Conservation (phyloP, 2,888 invertebrate genomes). For the Theretra japonica region DNA sequence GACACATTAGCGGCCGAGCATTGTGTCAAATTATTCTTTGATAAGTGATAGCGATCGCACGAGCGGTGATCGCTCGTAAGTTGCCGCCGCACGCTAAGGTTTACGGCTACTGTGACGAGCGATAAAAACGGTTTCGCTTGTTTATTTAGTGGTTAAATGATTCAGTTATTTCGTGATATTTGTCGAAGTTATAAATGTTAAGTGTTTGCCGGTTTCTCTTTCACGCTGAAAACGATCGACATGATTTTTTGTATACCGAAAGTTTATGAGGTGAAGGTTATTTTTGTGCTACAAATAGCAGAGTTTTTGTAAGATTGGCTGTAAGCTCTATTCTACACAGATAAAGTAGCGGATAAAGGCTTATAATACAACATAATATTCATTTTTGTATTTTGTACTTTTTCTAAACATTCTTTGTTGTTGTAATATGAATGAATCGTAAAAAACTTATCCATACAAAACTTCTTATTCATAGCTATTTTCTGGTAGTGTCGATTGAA, state of each 20-base stretch:
- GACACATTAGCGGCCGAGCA: constrained; percentile 7
- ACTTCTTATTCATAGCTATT: too few species aligned
- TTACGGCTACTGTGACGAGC: background rate
- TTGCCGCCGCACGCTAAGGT: background rate
- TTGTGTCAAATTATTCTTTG: constrained; percentile 24
- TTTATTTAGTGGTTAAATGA: background rate
- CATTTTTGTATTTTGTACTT: too few species aligned
- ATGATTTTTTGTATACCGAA: background rate
- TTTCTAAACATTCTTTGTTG: too few species aligned
- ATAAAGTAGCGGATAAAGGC: too few species aligned
- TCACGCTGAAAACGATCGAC: background rate
- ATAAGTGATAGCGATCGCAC: constrained; percentile 36
- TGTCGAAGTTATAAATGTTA: background rate
- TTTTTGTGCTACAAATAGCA: background rate
- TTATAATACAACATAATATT: too few species aligned
- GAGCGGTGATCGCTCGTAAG: constrained; percentile 33
- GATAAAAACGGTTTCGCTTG: background rate
- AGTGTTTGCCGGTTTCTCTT: background rate
- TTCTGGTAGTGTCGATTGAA: too few species aligned
- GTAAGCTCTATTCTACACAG: too few species aligned
- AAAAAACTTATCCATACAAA: too few species aligned
- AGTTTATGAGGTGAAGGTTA: background rate
- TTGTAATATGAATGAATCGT: too few species aligned
- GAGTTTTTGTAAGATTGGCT: too few species aligned
- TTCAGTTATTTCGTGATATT: background rate